Conservation (phyloP, 2,113 vertebrate species). For the Myiozetetes cayanensis region DNA sequence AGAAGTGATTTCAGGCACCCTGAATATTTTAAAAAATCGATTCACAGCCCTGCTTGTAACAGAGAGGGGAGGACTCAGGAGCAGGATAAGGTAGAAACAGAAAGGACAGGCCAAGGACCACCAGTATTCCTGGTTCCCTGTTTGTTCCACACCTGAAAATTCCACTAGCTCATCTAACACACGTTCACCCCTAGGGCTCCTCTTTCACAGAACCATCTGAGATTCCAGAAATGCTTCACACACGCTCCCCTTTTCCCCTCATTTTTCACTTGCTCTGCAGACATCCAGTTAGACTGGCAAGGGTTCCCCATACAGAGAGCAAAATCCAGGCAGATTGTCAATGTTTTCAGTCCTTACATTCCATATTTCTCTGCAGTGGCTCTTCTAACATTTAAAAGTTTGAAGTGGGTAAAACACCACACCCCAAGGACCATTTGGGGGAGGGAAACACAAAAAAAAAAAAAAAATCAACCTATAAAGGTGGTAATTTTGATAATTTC, state of each 20-base stretch:
- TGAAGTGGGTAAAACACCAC: neutral
- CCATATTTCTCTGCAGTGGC: accelerated
- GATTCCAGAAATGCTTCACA: accelerated
- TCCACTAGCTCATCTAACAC: neutral
- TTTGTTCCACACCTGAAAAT: neutral
- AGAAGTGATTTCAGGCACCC: neutral
- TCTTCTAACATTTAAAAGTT: neutral
- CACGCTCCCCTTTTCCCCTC: neutral
- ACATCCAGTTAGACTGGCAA: neutral
- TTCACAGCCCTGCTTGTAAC: neutral
- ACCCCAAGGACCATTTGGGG: accelerated
- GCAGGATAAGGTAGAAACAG: neutral
- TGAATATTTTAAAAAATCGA: accelerated
- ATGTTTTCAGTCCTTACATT: neutral
- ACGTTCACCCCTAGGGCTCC: neutral
- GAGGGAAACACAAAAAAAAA: too few relatives aligned
- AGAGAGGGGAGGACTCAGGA: neutral
- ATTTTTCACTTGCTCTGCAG: neutral
- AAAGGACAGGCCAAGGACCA: neutral
- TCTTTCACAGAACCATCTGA: neutral
- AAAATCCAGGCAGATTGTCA: neutral
- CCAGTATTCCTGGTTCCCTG: accelerated
- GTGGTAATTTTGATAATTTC: neutral
- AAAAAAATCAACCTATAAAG: accelerated
- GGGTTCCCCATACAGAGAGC: neutral